phyloP scores from a whole-genome alignment of 2,888 invertebrate genomes.

The Amphipoea oculea region DNA sequence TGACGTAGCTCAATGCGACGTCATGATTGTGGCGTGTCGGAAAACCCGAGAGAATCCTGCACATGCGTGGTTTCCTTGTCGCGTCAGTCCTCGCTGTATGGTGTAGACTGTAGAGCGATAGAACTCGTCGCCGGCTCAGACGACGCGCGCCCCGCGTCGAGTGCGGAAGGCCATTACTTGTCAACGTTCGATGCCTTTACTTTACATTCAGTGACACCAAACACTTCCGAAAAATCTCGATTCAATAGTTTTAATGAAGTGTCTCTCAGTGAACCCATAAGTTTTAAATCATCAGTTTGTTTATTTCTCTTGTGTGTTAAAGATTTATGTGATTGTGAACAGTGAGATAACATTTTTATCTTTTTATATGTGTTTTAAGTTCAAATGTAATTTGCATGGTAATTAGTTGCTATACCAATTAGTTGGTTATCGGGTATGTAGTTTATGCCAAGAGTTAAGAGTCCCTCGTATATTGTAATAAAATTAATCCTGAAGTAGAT shows the following conservation, averaged over 20 bases:
- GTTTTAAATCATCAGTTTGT: slow-evolving; percentile 20
- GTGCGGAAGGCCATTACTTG: slow-evolving; percentile 80
- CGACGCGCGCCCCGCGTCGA: slow-evolving; percentile 80
- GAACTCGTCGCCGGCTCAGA: slow-evolving; percentile 75
- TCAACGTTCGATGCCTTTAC: slow-evolving; percentile 54
- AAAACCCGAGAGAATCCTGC: slow-evolving; percentile 83
- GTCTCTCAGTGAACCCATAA: slow-evolving; percentile 16
- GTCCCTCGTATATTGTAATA: slow-evolving; percentile 7
- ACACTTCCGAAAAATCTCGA: slow-evolving; percentile 50
- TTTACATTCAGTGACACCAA: slow-evolving; percentile 58
- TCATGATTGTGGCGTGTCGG: slow-evolving; percentile 75
- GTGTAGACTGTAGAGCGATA: slow-evolving; percentile 72
- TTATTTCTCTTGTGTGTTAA: slow-evolving; percentile 15
- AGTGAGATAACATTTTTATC: slow-evolving; percentile 57
- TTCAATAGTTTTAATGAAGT: slow-evolving; percentile 43
- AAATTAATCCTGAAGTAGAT: not conserved
- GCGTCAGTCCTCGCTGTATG: slow-evolving; percentile 72
- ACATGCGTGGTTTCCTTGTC: slow-evolving; percentile 86
- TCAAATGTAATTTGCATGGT: slow-evolving; percentile 77
- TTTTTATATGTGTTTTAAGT: slow-evolving; percentile 69
- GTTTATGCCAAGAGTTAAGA: slow-evolving; percentile 81
- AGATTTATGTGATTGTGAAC: slow-evolving; percentile 49
- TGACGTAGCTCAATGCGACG: slow-evolving; percentile 69
- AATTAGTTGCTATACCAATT: slow-evolving; percentile 77
- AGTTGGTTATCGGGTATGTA: slow-evolving; percentile 74